These are phyloP conservation scores for Diadromus collaris DNA, from an alignment of 2,888 invertebrate genomes.

Conservation along the genomic window DNA sequence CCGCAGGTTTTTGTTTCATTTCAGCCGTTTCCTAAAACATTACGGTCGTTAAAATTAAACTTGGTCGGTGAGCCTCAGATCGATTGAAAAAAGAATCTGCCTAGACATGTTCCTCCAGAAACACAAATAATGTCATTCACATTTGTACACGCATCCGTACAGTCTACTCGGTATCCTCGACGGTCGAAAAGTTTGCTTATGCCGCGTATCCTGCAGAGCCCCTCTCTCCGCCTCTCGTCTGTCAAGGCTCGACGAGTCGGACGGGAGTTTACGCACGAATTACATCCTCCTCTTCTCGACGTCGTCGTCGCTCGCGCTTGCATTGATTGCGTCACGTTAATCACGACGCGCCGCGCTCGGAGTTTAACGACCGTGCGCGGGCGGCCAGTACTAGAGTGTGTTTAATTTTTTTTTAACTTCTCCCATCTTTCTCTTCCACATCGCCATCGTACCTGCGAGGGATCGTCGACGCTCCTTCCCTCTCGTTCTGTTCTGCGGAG, in stretches of 20 bases:
- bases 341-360: slow-evolving; percentile 55
- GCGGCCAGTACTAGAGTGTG: slow-evolving; percentile 10
- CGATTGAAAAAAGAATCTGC: background rate
- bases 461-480: slow-evolving; percentile 21
- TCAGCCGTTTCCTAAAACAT: no score
- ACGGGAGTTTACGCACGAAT: slow-evolving; percentile 50
- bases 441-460: background rate
- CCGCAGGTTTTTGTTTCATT: no score
- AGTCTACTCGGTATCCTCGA: background rate
- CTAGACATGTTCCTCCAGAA: background rate
- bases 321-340: slow-evolving; percentile 61
- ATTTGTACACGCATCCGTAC: background rate
- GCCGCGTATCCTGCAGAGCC: slow-evolving; percentile 2
- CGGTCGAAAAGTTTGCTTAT: slow-evolving; percentile 20
- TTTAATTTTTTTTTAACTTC: slow-evolving; percentile 6
- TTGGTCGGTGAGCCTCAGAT: no score
- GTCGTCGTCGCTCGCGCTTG: slow-evolving; percentile 25
- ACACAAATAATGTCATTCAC: background rate
- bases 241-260: slow-evolving; percentile 18
- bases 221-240: slow-evolving; percentile 4
- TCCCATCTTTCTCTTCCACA: background rate
- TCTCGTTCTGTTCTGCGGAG: slow-evolving; percentile 10
- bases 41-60: no score
- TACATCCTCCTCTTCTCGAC: slow-evolving; percentile 37
- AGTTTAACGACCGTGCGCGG: slow-evolving; percentile 54